Conservation (phyloP, 2,113 vertebrate genomes). For the Electrona antarctica region DNA sequence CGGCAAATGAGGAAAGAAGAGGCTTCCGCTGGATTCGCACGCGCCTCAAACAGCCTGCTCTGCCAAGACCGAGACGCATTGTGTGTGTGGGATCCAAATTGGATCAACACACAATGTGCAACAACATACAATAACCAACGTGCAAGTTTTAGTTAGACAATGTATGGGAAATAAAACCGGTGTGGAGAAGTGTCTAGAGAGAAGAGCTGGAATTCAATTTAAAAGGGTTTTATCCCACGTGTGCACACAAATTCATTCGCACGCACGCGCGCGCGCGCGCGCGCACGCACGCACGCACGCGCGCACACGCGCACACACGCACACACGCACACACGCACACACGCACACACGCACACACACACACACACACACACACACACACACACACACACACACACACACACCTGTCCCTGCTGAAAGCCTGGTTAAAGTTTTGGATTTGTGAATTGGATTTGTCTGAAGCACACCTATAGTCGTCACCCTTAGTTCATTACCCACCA, state of each 20-base stretch:
- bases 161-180: not conserved
- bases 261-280: no score
- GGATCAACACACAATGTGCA: constrained; percentile 30
- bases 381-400: not conserved
- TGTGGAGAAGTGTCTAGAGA: not conserved
- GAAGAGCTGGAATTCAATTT: no score
- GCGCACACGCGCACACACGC: no score
- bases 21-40: constrained; percentile 34
- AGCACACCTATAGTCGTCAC: constrained; percentile 3
- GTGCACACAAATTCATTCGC: not conserved
- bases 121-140: constrained; percentile 10
- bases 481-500: not conserved
- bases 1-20: constrained; percentile 36
- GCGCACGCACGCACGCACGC: no score
- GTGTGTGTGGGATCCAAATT: constrained; percentile 22
- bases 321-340: no score
- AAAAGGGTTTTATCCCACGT: not conserved
- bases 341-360: no score
- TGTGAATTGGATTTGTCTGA: constrained; percentile 16
- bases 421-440: constrained; percentile 18
- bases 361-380: not conserved
- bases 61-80: constrained; percentile 38
- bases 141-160: constrained; percentile 10
- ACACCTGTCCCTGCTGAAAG: not conserved
- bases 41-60: constrained; percentile 17